Conservation (phyloP, 2,888 invertebrate species). For the Saturnia japonica region DNA sequence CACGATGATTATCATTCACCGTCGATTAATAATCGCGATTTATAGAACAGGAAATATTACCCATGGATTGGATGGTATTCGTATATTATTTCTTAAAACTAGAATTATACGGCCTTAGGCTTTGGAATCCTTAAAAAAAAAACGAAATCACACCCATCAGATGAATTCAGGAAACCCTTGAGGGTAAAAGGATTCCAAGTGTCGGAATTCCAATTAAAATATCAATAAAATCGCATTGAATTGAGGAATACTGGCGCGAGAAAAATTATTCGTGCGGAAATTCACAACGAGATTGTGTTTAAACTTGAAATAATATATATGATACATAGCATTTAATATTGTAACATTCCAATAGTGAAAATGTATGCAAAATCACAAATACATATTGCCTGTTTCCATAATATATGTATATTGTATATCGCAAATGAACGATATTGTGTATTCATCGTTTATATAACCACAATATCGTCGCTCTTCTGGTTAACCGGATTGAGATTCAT, state of each 20-base stretch:
- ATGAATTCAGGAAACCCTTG: neutral
- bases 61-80: neutral
- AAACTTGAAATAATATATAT: no score
- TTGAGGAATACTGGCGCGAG: neutral
- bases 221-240: conserved; percentile 3
- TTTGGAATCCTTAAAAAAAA: neutral
- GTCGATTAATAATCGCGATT: neutral
- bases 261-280: conserved; percentile 10
- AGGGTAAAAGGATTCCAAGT: neutral
- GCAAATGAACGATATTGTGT: conserved; percentile 18
- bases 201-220: conserved; percentile 10
- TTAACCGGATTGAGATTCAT: conserved; percentile 14
- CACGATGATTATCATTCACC: neutral
- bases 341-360: neutral
- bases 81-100: neutral
- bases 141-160: neutral
- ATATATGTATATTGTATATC: conserved; percentile 7
- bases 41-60: neutral
- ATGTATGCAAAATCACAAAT: neutral
- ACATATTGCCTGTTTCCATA: neutral
- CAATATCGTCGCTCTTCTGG: conserved; percentile 17
- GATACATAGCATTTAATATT: conserved; percentile 23
- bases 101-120: neutral
- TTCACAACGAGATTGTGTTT: neutral
- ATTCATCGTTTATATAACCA: conserved; percentile 21